phyloP scores from a whole-genome alignment of 1,140 invertebrate species.

The Pemphigus obesinymphae region DNA sequence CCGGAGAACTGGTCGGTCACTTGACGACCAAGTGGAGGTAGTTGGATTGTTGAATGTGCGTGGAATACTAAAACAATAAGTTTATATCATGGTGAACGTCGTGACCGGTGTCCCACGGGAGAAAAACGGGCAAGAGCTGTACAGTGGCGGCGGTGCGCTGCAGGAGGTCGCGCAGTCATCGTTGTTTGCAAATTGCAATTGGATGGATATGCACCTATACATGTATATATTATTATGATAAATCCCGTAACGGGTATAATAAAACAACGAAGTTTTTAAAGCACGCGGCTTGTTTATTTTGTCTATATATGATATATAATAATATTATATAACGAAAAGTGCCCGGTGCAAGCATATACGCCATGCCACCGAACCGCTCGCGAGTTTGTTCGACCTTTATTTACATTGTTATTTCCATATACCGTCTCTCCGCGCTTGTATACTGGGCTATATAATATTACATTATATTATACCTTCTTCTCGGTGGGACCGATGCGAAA shows the following conservation, averaged over 20 bases:
- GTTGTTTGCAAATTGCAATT: background rate
- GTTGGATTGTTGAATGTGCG: no score
- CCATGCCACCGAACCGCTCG: background rate
- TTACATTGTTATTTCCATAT: slow-evolving; percentile 20
- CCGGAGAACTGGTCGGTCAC: no score
- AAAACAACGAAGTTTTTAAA: slow-evolving; percentile 38
- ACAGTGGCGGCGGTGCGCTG: no score
- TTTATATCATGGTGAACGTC: no score
- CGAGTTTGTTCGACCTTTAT: slow-evolving; percentile 31
- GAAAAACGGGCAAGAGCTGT: background rate
- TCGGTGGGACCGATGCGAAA: background rate
- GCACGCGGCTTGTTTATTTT: slow-evolving; percentile 28
- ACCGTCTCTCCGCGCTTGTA: background rate
- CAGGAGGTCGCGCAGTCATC: background rate
- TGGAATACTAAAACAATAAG: background rate
- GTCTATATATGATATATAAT: background rate
- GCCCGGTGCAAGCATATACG: background rate
- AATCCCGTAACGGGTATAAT: background rate
- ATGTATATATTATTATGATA: background rate
- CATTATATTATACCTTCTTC: background rate
- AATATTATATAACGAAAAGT: background rate
- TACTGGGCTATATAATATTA: background rate
- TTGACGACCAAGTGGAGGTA: no score
- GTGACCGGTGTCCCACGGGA: background rate
- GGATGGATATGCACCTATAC: background rate